phyloP scores from a whole-genome alignment of 2,797 vertebrate genomes.

The Tenualosa thibaudeaui region DNA sequence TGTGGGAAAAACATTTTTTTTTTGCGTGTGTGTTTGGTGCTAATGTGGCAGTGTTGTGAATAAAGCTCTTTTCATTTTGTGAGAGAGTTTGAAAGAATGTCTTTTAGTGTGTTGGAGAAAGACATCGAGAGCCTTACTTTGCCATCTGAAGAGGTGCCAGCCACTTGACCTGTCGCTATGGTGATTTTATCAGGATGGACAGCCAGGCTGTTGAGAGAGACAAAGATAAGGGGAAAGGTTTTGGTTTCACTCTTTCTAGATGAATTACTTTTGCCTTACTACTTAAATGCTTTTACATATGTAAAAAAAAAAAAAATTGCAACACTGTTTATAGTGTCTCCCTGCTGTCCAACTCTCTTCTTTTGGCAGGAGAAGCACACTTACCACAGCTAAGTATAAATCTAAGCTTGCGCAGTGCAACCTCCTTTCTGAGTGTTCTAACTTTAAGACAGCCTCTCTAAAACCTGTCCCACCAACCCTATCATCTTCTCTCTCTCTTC shows the following conservation, averaged over 20 bases:
- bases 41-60: background rate
- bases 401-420: background rate
- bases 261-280: background rate
- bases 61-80: background rate
- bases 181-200: conserved; percentile 99
- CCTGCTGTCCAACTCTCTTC: background rate
- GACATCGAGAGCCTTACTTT: conserved; percentile 80
- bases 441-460: background rate
- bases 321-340: background rate
- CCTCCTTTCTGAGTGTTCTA: background rate
- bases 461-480: background rate
- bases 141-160: conserved; percentile 93
- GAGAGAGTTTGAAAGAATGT: background rate
- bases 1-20: background rate
- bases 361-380: background rate
- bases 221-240: conserved; percentile 28
- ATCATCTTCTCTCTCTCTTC: background rate
- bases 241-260: background rate
- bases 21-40: background rate
- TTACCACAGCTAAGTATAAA: background rate
- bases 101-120: background rate
- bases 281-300: background rate
- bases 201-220: conserved; percentile 81
- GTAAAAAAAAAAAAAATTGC: too few relatives aligned
- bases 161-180: conserved; percentile 97